Evolutionary conservation across 2,113 vertebrate genomes (phyloP).

Genomic region (Anarrhichthys ocellatus): DNA sequence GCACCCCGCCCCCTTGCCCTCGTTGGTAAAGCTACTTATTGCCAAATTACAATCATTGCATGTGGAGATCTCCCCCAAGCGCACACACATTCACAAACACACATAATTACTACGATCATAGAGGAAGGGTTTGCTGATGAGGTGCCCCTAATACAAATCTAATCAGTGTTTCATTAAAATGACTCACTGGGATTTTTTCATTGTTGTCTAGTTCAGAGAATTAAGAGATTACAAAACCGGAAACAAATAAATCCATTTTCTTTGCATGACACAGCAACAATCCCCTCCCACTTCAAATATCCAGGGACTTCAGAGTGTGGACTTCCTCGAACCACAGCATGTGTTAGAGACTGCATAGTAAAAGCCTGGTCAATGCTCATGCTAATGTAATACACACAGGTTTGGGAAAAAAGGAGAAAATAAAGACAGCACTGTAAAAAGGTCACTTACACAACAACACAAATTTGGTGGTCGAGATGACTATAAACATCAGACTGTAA

Average conservation of each 20-base stretch:
- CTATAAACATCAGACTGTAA: slow-evolving; percentile 61
- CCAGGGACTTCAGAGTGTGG: slow-evolving; percentile 33
- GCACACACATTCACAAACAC: slow-evolving; percentile 5
- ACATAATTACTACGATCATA: background rate
- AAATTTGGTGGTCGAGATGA: slow-evolving; percentile 62
- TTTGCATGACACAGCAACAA: slow-evolving; percentile 28
- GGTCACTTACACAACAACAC: slow-evolving; percentile 60
- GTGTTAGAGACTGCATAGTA: slow-evolving; percentile 44
- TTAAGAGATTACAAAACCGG: slow-evolving; percentile 41
- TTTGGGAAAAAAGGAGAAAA: background rate
- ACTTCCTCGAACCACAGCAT: slow-evolving; percentile 31
- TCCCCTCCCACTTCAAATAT: slow-evolving; percentile 23
- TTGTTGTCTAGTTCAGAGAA: slow-evolving; percentile 48
- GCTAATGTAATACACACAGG: slow-evolving; percentile 36
- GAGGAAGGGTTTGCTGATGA: slow-evolving; percentile 64
- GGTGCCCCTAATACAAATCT: slow-evolving; percentile 72
- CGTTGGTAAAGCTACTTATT: slow-evolving; percentile 79
- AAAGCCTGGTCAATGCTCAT: slow-evolving; percentile 49
- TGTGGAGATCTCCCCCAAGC: slow-evolving; percentile 35
- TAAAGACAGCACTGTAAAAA: slow-evolving; percentile 49
- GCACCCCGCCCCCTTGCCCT: slow-evolving; percentile 39
- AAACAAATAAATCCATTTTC: slow-evolving; percentile 35
- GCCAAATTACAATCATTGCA: slow-evolving; percentile 80
- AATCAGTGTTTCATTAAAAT: slow-evolving; percentile 74
- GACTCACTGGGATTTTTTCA: slow-evolving; percentile 54